A percentile compares a stretch with the other conserved stretches of the same genome.
Evolutionary conservation across 2,888 invertebrate species (phyloP).

Genomic region (Diarsia dahlii): DNA sequence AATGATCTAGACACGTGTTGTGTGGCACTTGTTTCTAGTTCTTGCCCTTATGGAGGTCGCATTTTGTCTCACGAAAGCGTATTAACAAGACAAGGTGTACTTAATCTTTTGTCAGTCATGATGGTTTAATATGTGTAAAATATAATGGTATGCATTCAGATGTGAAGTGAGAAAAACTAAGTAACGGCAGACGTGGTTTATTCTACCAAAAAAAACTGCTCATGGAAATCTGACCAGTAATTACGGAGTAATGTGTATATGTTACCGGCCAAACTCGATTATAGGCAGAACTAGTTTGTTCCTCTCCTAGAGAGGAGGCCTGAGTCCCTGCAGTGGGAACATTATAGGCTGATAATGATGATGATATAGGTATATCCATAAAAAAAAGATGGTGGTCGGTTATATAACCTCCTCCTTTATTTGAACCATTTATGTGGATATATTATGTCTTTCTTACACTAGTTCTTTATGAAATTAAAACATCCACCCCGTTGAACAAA

Average conservation of each 20-base stretch:
- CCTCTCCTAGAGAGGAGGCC: no score
- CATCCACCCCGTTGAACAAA: not conserved
- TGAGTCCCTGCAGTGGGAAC: no score
- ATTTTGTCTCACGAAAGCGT: not conserved
- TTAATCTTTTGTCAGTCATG: not conserved
- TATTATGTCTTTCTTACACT: not conserved
- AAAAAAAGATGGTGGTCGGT: not conserved
- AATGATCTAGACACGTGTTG: constrained; percentile 3
- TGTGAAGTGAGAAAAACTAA: not conserved
- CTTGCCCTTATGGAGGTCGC: not conserved
- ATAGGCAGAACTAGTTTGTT: no score
- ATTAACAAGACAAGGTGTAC: not conserved
- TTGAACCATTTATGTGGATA: not conserved
- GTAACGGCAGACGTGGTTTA: not conserved
- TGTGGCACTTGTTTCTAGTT: not conserved
- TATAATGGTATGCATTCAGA: not conserved
- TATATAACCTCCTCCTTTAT: no score
- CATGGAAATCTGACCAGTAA: no score
- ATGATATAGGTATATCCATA: no score
- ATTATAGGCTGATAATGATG: no score
- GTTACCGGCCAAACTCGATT: no score
- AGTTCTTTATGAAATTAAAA: not conserved
- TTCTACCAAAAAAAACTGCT: not conserved
- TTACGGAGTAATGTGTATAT: not conserved
- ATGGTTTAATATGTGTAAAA: not conserved